Percentiles rank a stretch among this genome's conserved stretches.
These are phyloP conservation scores for Lobophora halterata DNA, from an alignment of 2,888 invertebrate genomes.

Conservation along the genomic window DNA sequence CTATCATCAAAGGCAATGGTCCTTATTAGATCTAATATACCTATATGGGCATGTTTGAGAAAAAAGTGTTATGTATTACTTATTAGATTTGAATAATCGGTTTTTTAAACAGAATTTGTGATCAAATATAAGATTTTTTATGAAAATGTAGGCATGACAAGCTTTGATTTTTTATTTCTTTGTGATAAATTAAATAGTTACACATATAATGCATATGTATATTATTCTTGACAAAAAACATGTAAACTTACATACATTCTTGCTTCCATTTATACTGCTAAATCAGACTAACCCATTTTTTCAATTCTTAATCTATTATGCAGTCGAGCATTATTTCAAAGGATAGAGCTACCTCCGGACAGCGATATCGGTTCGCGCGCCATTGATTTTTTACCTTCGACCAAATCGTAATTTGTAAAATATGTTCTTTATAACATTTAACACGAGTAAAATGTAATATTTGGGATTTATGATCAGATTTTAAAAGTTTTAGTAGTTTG, in stretches of 20 bases:
- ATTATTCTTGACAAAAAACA: too few species aligned
- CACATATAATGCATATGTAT: too few species aligned
- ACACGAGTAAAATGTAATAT: slow-evolving; percentile 10
- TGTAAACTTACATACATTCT: too few species aligned
- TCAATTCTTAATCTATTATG: slow-evolving; percentile 47
- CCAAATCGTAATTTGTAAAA: slow-evolving; percentile 53
- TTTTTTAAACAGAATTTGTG: too few species aligned
- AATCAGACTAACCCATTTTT: background rate
- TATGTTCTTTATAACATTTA: slow-evolving; percentile 34
- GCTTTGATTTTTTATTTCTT: too few species aligned
- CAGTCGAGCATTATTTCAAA: slow-evolving; percentile 43
- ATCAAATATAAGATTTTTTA: too few species aligned
- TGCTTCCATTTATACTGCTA: background rate
- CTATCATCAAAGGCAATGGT: slow-evolving; percentile 10
- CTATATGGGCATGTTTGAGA: too few species aligned
- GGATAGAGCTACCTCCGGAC: slow-evolving; percentile 38
- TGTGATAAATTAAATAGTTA: too few species aligned
- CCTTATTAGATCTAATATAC: background rate
- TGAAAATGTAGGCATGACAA: too few species aligned
- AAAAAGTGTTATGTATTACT: too few species aligned
- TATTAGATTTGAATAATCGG: too few species aligned
- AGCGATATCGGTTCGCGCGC: slow-evolving; percentile 54
- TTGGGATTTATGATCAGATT: background rate
- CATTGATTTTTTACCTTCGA: slow-evolving; percentile 56
- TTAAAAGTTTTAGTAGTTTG: too few species aligned